Conservation (phyloP, 2,113 vertebrate genomes). For the Sus scrofa region T2T-Sscrofa CM000821.6:11473501-11474000, state of each 20-base stretch:
- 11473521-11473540: not conserved
- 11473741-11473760: not conserved
- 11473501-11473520: not conserved
- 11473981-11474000: too few relatives aligned
- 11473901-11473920: too few relatives aligned
- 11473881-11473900: too few relatives aligned
- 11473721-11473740: not conserved
- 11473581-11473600: not conserved
- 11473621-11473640: not conserved
- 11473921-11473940: too few relatives aligned
- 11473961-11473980: too few relatives aligned
- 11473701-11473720: too few relatives aligned
- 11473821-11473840: too few relatives aligned
- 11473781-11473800: not conserved
- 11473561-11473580: constrained; percentile 2
- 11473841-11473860: too few relatives aligned
- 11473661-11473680: not conserved
- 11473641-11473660: fast-evolving
- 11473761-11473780: not conserved
- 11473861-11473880: too few relatives aligned
- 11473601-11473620: not conserved
- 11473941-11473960: too few relatives aligned
- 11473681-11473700: not conserved
- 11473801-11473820: not conserved
- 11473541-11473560: not conserved